Evolutionary conservation across 1,140 invertebrate genomes (phyloP).

Genomic region (Matsumurasca onukii): DNA sequence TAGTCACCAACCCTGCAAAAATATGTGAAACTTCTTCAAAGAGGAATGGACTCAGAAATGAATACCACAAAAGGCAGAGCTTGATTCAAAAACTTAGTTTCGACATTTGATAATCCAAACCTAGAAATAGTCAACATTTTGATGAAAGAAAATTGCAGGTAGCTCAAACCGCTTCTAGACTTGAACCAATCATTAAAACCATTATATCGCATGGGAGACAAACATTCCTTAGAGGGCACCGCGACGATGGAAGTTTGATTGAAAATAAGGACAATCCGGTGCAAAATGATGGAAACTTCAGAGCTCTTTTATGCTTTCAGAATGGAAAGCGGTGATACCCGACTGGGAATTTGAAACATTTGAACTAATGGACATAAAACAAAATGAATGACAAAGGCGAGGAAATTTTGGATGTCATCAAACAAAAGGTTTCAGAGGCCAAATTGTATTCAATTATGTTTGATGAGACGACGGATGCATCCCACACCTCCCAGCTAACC

Average conservation of each 20-base stretch:
- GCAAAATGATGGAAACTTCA: slow-evolving; percentile 42
- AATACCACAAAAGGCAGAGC: no score
- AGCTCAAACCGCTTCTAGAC: slow-evolving; percentile 34
- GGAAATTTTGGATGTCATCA: no score
- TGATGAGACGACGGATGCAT: no score
- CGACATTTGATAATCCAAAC: no score
- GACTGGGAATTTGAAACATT: no score
- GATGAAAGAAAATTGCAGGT: slow-evolving; percentile 33
- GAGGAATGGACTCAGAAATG: slow-evolving; percentile 34
- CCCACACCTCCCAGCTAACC: no score
- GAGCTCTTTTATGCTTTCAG: slow-evolving; percentile 38
- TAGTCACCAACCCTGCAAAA: slow-evolving; percentile 38
- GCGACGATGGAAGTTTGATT: slow-evolving; percentile 37
- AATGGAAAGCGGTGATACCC: slow-evolving; percentile 37
- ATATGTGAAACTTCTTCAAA: slow-evolving; percentile 37
- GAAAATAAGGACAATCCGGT: slow-evolving; percentile 22
- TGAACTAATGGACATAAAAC: no score
- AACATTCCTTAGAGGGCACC: slow-evolving; percentile 41
- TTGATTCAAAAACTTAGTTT: no score
- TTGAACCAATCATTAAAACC: slow-evolving; percentile 36
- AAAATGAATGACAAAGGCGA: no score
- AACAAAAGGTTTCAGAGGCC: no score
- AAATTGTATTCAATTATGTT: no score
- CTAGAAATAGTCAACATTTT: no score
- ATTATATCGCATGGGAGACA: slow-evolving; percentile 40